Percentiles rank a stretch among this genome's conserved stretches.
Evolutionary conservation across 2,113 vertebrate genomes (phyloP).

Genomic region (Urocynchramus pylzowi): DNA sequence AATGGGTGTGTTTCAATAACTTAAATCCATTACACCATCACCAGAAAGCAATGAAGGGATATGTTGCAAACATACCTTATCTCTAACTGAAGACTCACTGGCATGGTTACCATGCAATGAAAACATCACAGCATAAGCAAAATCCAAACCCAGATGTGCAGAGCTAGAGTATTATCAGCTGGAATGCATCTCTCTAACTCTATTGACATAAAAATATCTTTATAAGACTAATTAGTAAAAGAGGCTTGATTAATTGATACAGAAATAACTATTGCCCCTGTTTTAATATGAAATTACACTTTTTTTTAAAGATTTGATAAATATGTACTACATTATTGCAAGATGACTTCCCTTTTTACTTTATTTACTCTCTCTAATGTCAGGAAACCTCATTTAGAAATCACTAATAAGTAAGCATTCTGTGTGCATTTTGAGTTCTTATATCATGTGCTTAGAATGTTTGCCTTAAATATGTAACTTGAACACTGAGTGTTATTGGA

Average conservation of each 20-base stretch:
- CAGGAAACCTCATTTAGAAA: constrained; percentile 5
- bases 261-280: neutral
- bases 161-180: neutral
- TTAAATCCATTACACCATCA: neutral
- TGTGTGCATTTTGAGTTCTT: neutral
- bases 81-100: neutral
- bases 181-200: neutral
- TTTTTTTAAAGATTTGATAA: neutral
- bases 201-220: neutral
- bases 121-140: neutral
- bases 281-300: neutral
- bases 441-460: neutral
- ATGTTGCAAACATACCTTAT: neutral
- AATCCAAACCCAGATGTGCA: neutral
- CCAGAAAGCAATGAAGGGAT: neutral
- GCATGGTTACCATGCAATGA: neutral
- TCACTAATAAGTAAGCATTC: neutral
- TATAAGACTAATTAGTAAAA: neutral
- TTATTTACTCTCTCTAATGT: neutral
- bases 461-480: neutral
- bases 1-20: neutral
- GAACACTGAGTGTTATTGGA: neutral
- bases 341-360: neutral
- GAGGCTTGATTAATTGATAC: neutral
- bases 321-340: neutral